Conservation (phyloP, 2,888 invertebrate species). For the Dynastes grantii region DNA sequence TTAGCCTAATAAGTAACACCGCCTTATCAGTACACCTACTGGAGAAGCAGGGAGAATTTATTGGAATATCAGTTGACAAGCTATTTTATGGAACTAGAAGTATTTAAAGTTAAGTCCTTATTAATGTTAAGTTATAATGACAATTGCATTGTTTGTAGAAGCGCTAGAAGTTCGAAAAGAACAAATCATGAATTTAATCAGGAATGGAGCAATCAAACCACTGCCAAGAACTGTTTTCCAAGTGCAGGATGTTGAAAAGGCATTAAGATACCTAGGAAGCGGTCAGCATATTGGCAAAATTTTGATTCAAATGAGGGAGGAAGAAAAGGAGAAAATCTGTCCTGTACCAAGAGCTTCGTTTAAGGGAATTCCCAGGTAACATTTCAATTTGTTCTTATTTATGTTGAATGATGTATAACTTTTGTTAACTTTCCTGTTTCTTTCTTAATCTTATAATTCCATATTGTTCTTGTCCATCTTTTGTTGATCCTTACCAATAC, state of each 20-base stretch:
- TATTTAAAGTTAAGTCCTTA: not conserved
- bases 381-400: too few species aligned
- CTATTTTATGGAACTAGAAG: constrained; percentile 3
- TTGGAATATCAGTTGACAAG: constrained; percentile 83
- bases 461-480: too few species aligned
- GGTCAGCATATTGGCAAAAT: constrained; percentile 89
- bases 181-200: constrained; percentile 40
- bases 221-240: constrained; percentile 78
- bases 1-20: constrained; percentile 81
- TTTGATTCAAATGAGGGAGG: constrained; percentile 67
- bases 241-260: constrained; percentile 79
- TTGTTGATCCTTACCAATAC: too few species aligned
- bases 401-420: too few species aligned
- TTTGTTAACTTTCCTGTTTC: too few species aligned
- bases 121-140: not conserved
- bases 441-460: too few species aligned
- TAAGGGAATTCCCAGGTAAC: constrained; percentile 44
- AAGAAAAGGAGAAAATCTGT: constrained; percentile 48
- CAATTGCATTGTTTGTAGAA: not conserved
- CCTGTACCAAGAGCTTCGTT: constrained; percentile 24
- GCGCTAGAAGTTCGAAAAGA: not conserved
- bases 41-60: constrained; percentile 73
- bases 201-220: constrained; percentile 79
- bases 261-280: constrained; percentile 78
- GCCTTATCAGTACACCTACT: constrained; percentile 74